Conservation (phyloP, 1,140 invertebrate genomes). For the Habropoda laboriosa region DNA sequence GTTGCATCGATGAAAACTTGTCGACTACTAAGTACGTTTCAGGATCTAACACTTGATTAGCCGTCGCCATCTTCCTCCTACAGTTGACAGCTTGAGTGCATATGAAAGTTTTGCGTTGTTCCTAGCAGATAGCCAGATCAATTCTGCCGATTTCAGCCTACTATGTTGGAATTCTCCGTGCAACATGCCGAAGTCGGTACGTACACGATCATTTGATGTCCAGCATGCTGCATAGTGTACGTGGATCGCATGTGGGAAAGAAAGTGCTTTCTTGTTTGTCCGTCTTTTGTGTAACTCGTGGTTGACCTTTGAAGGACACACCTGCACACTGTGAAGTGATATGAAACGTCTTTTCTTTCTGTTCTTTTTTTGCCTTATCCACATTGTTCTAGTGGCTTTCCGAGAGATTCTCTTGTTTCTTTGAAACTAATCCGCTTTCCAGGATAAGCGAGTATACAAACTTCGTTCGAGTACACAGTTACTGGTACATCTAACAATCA, state of each 20-base stretch:
- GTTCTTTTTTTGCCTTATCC: not conserved
- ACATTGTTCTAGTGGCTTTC: too few species aligned
- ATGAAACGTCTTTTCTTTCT: not conserved
- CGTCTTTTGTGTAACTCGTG: slow-evolving; percentile 43
- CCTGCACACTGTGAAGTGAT: not conserved
- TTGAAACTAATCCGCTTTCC: too few species aligned
- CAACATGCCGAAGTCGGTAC: slow-evolving; percentile 69
- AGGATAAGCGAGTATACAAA: too few species aligned
- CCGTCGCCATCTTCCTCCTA: slow-evolving; percentile 1
- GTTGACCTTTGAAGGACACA: slow-evolving; percentile 18
- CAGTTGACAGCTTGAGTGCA: not conserved
- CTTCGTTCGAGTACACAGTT: not conserved
- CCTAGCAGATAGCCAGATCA: slow-evolving; percentile 6
- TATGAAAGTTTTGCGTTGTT: not conserved
- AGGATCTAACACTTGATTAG: slow-evolving; percentile 6
- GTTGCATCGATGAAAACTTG: not conserved
- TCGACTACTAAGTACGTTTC: not conserved
- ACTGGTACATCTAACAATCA: too few species aligned
- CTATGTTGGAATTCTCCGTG: slow-evolving; percentile 70
- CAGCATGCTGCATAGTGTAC: slow-evolving; percentile 17
- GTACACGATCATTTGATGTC: slow-evolving; percentile 43
- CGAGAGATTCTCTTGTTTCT: not conserved
- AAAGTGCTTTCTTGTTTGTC: slow-evolving; percentile 60
- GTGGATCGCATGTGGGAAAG: slow-evolving; percentile 52
- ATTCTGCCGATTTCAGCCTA: slow-evolving; percentile 38